Evolutionary conservation across 2,797 vertebrate species (phyloP).

Genomic region (Peromyscus nudipes): DNA sequence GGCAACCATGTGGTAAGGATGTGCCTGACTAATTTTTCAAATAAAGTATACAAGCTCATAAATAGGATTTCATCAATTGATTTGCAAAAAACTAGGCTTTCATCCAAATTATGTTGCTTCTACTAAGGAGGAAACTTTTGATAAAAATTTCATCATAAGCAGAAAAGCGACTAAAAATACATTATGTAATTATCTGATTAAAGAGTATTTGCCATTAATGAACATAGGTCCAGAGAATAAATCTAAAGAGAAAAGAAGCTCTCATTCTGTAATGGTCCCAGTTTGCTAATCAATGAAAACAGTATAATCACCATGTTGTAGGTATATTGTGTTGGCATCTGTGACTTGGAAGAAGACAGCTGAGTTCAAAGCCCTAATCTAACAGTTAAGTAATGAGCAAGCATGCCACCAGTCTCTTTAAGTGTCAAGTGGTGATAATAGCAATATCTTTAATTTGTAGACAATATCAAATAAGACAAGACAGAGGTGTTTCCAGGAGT

Average conservation of each 20-base stretch:
- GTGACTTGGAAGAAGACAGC: background rate
- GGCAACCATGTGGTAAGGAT: background rate
- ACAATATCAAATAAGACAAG: background rate
- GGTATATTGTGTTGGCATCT: background rate
- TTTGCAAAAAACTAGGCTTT: background rate
- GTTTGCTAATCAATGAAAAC: background rate
- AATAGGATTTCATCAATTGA: background rate
- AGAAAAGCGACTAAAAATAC: conserved; percentile 20
- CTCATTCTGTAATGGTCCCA: background rate
- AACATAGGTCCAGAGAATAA: background rate
- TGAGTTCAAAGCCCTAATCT: background rate
- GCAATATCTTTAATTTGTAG: background rate
- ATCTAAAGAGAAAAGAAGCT: conserved; percentile 34
- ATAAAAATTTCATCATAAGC: background rate
- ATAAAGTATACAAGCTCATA: background rate
- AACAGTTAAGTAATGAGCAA: background rate
- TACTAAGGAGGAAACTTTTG: background rate
- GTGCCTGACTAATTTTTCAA: background rate
- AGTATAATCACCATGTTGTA: background rate
- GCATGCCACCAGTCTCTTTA: background rate
- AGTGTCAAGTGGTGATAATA: background rate
- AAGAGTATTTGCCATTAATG: background rate
- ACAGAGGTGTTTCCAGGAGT: background rate
- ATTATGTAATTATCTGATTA: background rate
- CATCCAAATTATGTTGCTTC: background rate